Evolutionary conservation across 2,113 vertebrate species (phyloP), one percentile per base, ranked within the genome.

Genomic region (Oncorhynchus tshawytscha): DNA sequence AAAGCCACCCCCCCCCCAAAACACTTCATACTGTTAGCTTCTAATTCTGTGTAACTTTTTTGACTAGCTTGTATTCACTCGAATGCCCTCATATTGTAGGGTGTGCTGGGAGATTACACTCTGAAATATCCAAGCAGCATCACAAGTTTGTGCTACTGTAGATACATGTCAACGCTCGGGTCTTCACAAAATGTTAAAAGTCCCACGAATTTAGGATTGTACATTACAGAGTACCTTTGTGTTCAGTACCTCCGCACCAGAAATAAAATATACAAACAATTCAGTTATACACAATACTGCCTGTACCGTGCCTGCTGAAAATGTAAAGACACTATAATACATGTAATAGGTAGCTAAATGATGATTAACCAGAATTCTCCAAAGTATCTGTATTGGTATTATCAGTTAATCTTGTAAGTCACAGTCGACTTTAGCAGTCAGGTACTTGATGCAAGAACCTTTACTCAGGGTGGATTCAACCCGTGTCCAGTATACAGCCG

Each of bases 301-400:
- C 92, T 94, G 94, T 95, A 94, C 92, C 93, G 92, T 94, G 93
- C 91, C 92, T 89, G 84, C 73, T 85, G 88, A 85, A 81, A 91
- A 92, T 94, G 84, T 69, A 67, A 73, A 94, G 94, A 95, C 93
- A 90, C 89, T 87, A 90, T 93, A 91, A 92, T 84, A 86, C 89
- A 85, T 54, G 4, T 18, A 15, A 54, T 54, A 54, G 51, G 51
- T 54, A 54, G 51, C 12, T 54, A 54, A 54, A 54, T 15, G 12
- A 54, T 54, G 51, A 54, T 54, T 54, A 54, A 54, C 51, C 51
- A 54, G 51, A 54, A 54, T 54, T 54, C 51, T 54, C 51, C 15
- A 18, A 54, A 54, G 51, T 54, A 5, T 54, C 51, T 54, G 51
- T 54, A 54, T 54, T 16, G 18, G 82, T 88, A 85, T 81, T 91